These are phyloP conservation scores for Alaudala cheleensis DNA, from an alignment of 2,113 vertebrate genomes.

Conservation along the genomic window DNA sequence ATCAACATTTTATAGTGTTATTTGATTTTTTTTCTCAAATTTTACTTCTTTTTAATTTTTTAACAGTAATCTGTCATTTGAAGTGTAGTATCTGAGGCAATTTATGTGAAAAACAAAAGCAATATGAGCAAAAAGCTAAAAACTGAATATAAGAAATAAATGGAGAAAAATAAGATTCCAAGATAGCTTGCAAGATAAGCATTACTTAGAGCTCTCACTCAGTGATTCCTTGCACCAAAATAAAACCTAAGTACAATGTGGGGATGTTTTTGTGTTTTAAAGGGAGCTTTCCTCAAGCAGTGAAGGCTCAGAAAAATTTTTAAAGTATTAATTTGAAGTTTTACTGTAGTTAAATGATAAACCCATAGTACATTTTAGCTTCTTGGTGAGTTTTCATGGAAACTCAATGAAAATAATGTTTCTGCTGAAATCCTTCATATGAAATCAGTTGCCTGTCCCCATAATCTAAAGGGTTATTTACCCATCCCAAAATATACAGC, in stretches of 20 bases:
- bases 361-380: rapidly evolving
- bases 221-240: not conserved
- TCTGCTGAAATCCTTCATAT: not conserved
- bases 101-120: not conserved
- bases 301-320: not conserved
- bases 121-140: not conserved
- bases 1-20: not conserved
- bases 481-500: not conserved
- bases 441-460: not conserved
- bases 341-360: not conserved
- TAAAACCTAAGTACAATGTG: not conserved
- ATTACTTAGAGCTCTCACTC: not conserved
- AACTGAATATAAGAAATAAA: not conserved
- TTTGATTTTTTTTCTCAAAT: not conserved
- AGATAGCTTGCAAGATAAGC: not conserved
- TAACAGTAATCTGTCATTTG: not conserved
- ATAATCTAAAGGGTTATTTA: not conserved
- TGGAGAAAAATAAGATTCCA: not conserved
- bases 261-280: not conserved
- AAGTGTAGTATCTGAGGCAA: not conserved
- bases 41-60: not conserved
- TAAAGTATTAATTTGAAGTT: not conserved
- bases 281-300: not conserved
- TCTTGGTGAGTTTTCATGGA: not conserved
- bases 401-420: not conserved